Conservation (phyloP, 2,797 vertebrate species). For the Gallirallus australis region DNA sequence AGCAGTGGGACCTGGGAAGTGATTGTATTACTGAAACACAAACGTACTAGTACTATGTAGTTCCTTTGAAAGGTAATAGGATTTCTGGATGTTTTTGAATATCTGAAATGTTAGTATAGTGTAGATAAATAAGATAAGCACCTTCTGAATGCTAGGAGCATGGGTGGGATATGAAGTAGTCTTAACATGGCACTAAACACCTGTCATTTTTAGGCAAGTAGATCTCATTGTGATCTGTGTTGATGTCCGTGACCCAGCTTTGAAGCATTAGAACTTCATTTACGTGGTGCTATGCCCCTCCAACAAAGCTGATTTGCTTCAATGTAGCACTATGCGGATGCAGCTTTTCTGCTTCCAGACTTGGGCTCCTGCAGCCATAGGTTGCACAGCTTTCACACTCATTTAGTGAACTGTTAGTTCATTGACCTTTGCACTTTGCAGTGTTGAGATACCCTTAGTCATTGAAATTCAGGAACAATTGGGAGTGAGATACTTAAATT, state of each 20-base stretch:
- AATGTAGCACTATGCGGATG: background rate
- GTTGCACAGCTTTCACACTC: background rate
- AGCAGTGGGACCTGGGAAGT: fast-evolving
- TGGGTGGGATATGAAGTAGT: background rate
- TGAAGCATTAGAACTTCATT: background rate
- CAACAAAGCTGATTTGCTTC: background rate
- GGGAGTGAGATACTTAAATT: background rate
- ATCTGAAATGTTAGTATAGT: background rate
- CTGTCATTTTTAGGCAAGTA: background rate
- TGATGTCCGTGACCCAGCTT: background rate
- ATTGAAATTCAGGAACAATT: fast-evolving
- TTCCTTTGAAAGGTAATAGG: background rate
- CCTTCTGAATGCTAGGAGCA: background rate
- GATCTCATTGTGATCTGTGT: background rate
- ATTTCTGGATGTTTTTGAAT: background rate
- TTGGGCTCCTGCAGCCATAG: background rate
- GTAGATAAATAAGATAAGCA: background rate
- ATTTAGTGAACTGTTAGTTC: background rate
- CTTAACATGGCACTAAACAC: background rate
- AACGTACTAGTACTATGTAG: background rate
- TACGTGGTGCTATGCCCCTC: no score
- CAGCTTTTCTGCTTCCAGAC: background rate
- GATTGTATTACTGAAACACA: background rate
- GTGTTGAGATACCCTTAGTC: background rate
- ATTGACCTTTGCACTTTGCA: background rate